Conservation (phyloP, 2,797 vertebrate species). For the Cygnus olor region DNA sequence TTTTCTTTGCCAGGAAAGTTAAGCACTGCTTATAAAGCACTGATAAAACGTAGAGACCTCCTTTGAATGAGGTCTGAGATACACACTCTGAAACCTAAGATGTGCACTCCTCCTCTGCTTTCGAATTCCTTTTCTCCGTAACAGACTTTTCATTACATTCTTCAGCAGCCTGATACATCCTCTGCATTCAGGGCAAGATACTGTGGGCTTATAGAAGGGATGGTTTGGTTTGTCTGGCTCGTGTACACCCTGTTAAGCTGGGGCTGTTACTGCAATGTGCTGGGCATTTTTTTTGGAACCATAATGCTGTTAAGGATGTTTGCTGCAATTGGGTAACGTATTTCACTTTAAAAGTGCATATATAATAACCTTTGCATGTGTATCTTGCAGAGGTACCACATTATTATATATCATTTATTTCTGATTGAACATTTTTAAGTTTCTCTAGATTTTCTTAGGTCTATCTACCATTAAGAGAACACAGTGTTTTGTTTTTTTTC, state of each 20-base stretch:
- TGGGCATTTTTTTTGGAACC: not conserved
- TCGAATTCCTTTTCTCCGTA: not conserved
- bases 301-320: not conserved
- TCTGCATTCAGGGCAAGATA: not conserved
- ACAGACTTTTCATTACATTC: not conserved
- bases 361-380: not conserved
- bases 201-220: not conserved
- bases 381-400: not conserved
- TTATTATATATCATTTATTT: not conserved
- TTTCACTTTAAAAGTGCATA: not conserved
- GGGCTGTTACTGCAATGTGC: not conserved
- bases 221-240: not conserved
- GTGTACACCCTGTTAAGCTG: accelerated
- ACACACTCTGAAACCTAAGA: not conserved
- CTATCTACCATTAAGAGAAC: not conserved
- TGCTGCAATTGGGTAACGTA: not conserved
- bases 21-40: not conserved
- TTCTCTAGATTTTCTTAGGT: not conserved
- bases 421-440: not conserved
- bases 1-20: not conserved
- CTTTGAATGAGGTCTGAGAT: not conserved
- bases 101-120: not conserved
- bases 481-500: not conserved
- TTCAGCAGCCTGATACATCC: not conserved
- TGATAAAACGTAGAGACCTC: not conserved